Base-by-base conservation (phyloP, 2,797 vertebrate genomes). In the Micrastur ruficollis region DNA sequence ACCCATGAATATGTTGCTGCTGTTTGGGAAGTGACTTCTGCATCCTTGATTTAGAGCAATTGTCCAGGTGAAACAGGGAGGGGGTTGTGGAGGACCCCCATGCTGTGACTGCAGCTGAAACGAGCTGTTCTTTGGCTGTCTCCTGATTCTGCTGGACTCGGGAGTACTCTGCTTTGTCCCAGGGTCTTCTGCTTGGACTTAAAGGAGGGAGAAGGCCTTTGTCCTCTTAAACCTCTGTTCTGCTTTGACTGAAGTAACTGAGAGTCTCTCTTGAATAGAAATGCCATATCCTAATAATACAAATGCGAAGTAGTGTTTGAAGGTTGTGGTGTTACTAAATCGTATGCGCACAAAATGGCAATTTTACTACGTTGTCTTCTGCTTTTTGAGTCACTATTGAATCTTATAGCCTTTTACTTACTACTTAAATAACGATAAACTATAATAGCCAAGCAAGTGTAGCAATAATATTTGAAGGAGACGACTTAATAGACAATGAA, bases 401-500 rank as follows among this genome's bases (percentile, higher is more conserved):
- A 72, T 19, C 70, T 84, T 1, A 6, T 31, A 68, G 22, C 93
- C 53, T 91, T 89, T 67, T 82, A 42, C 59, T 89, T 87, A 40
- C 23, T 89, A 6, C 11, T 74, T 81, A 90, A 90, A 56, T 80
- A 87, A 38, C 27, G 68, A 63, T 75, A 68, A 92, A 78, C 27
- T 88, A 7, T 61, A 75, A 83, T 53, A 91, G 47, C 31, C 52
- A 59, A 65, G 72, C 50, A 86, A 86, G 21, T 55, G 31, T 70
- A 88, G 55, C 76, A 85, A 68, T 75, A 96, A 91, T 95, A 78
- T 89, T 90, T 96, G 89, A 96, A 95, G 73, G 86, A 96, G 78
- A 83, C 0, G 2, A 55, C 65, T 88, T 91, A 66, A 81, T n/a
- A 84, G 75, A 46, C 32, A 46, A 4, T 40, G 19, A 55, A 46